Base-by-base conservation (phyloP, 2,797 vertebrate species). In the Sebastes itinus region DNA sequence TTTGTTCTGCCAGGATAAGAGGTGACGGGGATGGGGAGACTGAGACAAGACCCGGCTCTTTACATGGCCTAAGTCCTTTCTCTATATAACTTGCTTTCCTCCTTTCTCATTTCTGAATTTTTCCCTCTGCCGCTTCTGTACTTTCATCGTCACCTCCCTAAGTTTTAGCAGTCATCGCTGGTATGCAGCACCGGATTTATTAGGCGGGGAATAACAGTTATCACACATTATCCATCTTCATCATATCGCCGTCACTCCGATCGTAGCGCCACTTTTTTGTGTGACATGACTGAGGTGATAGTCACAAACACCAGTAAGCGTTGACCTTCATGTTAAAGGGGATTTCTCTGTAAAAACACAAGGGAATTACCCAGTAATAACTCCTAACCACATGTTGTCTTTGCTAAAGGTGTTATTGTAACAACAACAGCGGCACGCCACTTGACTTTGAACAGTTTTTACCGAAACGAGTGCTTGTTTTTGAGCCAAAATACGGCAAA, bases 11-110 rank as follows among this genome's bases (percentile, higher is more conserved):
- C 64, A 65, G 82, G 60, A 69, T 79, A 83, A 88, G 84, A 87
- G 88, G 94, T 94, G 94, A 96, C 84, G 93, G 95, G 92, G 94
- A 95, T 92, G 81, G 69, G 82, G 81, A 86, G 75, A 77, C 72
- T 18, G 93, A 88, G 92, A 95, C 94, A 94, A 95, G 94, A 73
- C 83, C 65, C 65, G 13, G 28, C 62, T 86, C 63, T 80, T 83
- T 74, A 76, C 35, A 69, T 55, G 32, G 35, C 56, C 65, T 12
- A 69, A 89, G 90, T 91, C 92, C 3, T 38, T 79, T 60, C 30
- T 52, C 68, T 38, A 33, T 80, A 22, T 16, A 55, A 70, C 62
- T 62, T 59, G 4, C 58, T 77, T 70, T 55, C 32, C 32, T 46
- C 5, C 42, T 16, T 54, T 72, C 14, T 73, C 35, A 60, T 68